A percentile compares a stretch with the other conserved stretches of the same genome.
phyloP scores from a whole-genome alignment of 2,888 invertebrate species.

The Nemotelus nigrinus region DNA sequence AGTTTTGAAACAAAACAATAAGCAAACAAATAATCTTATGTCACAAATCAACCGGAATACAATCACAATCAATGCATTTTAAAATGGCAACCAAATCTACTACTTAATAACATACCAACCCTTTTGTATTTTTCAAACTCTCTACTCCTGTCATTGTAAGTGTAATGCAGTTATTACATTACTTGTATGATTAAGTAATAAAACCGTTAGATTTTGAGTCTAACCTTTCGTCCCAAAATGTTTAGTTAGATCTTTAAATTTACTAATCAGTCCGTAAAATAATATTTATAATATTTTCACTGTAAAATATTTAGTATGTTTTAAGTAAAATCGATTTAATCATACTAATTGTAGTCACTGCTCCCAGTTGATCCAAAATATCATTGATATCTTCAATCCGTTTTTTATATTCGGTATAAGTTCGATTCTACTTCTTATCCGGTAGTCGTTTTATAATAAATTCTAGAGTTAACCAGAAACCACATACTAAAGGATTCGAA shows the following conservation, averaged over 20 bases:
- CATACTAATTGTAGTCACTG: no score
- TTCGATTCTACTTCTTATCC: no score
- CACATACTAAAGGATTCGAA: not conserved
- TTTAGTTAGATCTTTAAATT: slow-evolving; percentile 18
- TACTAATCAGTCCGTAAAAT: not conserved
- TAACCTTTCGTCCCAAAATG: not conserved
- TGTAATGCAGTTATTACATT: no score
- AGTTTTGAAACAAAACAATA: slow-evolving; percentile 10
- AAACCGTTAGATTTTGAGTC: no score
- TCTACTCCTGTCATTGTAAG: no score
- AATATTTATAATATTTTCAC: slow-evolving; percentile 1
- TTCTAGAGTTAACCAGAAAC: no score
- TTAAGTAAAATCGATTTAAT: not conserved
- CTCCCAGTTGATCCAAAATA: no score
- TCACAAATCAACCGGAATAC: slow-evolving; percentile 31
- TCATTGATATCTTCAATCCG: no score
- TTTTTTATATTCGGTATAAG: no score
- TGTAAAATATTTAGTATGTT: slow-evolving; percentile 28
- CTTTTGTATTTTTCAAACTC: not conserved
- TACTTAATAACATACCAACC: not conserved
- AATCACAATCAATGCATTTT: slow-evolving; percentile 40
- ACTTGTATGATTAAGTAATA: no score
- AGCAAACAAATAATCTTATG: slow-evolving; percentile 27
- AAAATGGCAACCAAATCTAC: not conserved
- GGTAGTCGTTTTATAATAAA: no score